phyloP scores from a whole-genome alignment of 2,797 vertebrate genomes.

The Xyrichtys novacula region DNA sequence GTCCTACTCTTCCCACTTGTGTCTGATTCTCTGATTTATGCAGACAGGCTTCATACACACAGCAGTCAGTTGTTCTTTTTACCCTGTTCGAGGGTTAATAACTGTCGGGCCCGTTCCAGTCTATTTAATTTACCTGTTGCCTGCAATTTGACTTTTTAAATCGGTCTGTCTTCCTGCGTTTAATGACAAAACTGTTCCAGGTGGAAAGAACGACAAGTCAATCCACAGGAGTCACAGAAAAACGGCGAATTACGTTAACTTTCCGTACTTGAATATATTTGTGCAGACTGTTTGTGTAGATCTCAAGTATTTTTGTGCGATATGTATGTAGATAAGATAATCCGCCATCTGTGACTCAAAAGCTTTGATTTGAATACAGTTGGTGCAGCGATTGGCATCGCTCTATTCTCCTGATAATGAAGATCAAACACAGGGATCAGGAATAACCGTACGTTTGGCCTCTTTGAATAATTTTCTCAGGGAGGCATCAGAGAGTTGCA shows the following conservation, averaged over 20 bases:
- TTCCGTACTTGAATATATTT: slow-evolving; percentile 78
- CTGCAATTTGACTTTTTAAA: slow-evolving; percentile 80
- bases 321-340: slow-evolving; percentile 75
- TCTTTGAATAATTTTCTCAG: slow-evolving; percentile 43
- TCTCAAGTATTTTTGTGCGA: slow-evolving; percentile 46
- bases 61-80: slow-evolving; percentile 55
- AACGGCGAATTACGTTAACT: slow-evolving; percentile 66
- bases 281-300: slow-evolving; percentile 41
- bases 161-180: slow-evolving; percentile 69
- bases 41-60: slow-evolving; percentile 60
- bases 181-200: slow-evolving; percentile 71
- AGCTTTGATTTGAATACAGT: slow-evolving; percentile 70
- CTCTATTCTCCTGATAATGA: slow-evolving; percentile 35
- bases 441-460: slow-evolving; percentile 46
- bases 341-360: slow-evolving; percentile 40
- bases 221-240: slow-evolving; percentile 71
- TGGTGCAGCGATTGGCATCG: slow-evolving; percentile 42
- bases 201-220: slow-evolving; percentile 72
- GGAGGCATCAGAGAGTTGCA: slow-evolving; percentile 30
- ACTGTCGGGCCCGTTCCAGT: slow-evolving; percentile 64
- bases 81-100: slow-evolving; percentile 66
- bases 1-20: slow-evolving; percentile 41
- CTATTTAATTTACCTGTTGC: slow-evolving; percentile 70
- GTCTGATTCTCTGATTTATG: slow-evolving; percentile 67
- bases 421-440: slow-evolving; percentile 64